phyloP scores from a whole-genome alignment of 2,888 invertebrate genomes.

The Parthenolecanium corni region DNA sequence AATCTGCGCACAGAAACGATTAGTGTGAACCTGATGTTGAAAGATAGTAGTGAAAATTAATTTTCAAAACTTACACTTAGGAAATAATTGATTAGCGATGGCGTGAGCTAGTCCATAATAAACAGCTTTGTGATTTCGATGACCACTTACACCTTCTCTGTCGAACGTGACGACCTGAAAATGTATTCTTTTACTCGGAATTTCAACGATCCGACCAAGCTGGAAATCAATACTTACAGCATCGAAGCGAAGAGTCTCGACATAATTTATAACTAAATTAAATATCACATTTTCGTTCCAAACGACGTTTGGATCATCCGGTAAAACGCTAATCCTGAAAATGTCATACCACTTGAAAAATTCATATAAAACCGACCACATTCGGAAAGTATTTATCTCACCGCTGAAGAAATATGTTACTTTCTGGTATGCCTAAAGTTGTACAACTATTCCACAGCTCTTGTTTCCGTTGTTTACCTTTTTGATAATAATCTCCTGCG shows the following conservation, averaged over 20 bases:
- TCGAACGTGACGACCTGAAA: slow-evolving; percentile 69
- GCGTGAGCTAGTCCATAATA: slow-evolving; percentile 50
- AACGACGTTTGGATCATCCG: slow-evolving; percentile 60
- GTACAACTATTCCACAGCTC: slow-evolving; percentile 75
- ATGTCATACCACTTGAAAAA: not conserved
- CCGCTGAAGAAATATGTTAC: slow-evolving; percentile 53
- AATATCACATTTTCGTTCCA: slow-evolving; percentile 62
- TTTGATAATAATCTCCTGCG: slow-evolving; percentile 54
- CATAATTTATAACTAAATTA: slow-evolving; percentile 50
- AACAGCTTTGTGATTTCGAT: slow-evolving; percentile 80
- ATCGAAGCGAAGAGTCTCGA: slow-evolving; percentile 65
- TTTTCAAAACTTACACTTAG: slow-evolving; percentile 7
- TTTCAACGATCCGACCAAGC: not conserved
- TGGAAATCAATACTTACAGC: slow-evolving; percentile 40
- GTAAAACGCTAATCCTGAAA: slow-evolving; percentile 54
- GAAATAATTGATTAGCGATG: slow-evolving; percentile 24
- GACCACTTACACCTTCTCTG: slow-evolving; percentile 80
- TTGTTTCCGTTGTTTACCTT: slow-evolving; percentile 52
- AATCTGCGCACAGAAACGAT: slow-evolving; percentile 49
- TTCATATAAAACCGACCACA: not conserved
- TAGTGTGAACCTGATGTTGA: no score
- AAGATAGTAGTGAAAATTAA: no score
- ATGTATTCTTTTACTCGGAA: no score
- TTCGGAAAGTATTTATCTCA: not conserved
- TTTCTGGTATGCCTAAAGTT: slow-evolving; percentile 62